Conservation (phyloP, 2,113 vertebrate genomes). For the Polypterus bichir region DNA sequence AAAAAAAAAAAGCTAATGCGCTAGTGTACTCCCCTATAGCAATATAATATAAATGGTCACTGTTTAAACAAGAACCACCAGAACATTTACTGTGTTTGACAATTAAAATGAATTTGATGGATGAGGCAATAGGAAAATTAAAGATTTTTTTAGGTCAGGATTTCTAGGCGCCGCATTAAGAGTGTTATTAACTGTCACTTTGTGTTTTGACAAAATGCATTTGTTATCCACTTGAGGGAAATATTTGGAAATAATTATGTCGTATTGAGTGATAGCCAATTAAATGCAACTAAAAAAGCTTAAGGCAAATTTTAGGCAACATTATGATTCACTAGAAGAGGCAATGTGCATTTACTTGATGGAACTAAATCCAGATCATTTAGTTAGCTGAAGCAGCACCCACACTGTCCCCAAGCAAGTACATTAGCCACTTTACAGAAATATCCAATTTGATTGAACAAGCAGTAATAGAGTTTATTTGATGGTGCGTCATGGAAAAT, state of each 20-base stretch:
- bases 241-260: conserved; percentile 40
- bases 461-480: too few relatives aligned
- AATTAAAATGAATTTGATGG: not conserved
- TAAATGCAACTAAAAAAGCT: conserved; percentile 31
- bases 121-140: conserved; percentile 10
- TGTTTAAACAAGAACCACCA: too few relatives aligned
- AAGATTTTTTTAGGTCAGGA: conserved; percentile 23
- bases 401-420: too few relatives aligned
- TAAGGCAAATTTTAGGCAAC: conserved; percentile 32
- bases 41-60: too few relatives aligned
- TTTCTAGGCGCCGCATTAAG: conserved; percentile 22
- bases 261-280: conserved; percentile 35
- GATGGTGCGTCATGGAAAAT: too few relatives aligned
- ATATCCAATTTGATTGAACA: too few relatives aligned
- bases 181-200: conserved; percentile 30
- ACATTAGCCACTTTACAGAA: too few relatives aligned
- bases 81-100: too few relatives aligned
- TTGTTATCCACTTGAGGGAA: conserved; percentile 43
- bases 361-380: too few relatives aligned
- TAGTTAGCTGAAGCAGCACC: too few relatives aligned
- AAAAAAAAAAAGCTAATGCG: too few relatives aligned
- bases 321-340: conserved; percentile 30
- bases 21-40: too few relatives aligned
- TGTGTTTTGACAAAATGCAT: conserved; percentile 29
- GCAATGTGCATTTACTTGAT: not conserved